These are phyloP conservation scores for Sebastes hubbsi DNA, from an alignment of 2,797 vertebrate genomes.

Conservation along the genomic window DNA sequence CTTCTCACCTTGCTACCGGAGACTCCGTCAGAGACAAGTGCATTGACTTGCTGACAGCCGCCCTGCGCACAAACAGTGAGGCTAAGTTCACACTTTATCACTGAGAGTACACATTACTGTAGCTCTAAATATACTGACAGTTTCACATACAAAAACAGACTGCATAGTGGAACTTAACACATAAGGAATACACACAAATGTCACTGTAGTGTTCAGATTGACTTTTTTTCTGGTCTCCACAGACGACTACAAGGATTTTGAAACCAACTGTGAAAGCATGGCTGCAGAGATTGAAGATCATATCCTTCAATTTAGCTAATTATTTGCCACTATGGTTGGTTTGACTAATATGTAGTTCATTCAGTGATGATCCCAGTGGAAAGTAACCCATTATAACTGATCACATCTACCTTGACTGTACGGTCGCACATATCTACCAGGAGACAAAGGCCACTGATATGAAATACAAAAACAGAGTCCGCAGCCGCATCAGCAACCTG, in stretches of 20 bases:
- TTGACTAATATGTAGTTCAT: not conserved
- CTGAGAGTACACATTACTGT: not conserved
- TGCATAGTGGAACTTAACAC: not conserved
- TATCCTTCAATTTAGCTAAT: conserved; percentile 85
- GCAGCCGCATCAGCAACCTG: conserved; percentile 97
- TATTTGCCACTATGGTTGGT: not conserved
- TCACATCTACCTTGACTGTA: conserved; percentile 65
- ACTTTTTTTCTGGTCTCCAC: conserved; percentile 38
- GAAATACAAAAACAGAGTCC: conserved; percentile 97
- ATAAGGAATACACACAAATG: not conserved
- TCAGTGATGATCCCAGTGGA: not conserved
- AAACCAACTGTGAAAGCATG: conserved; percentile 92
- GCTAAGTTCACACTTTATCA: not conserved
- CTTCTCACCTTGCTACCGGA: conserved; percentile 88
- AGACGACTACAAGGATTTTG: conserved; percentile 94
- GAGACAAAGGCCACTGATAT: conserved; percentile 94
- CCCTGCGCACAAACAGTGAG: conserved; percentile 91
- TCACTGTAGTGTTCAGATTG: not conserved
- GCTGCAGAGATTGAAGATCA: conserved; percentile 96
- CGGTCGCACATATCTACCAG: conserved; percentile 92
- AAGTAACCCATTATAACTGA: not conserved
- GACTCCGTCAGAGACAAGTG: conserved; percentile 95
- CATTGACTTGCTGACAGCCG: conserved; percentile 92
- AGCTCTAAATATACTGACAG: not conserved
- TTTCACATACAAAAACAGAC: not conserved